Base-by-base conservation (phyloP, 2,797 vertebrate species). In the Cetoscarus ocellatus region DNA sequence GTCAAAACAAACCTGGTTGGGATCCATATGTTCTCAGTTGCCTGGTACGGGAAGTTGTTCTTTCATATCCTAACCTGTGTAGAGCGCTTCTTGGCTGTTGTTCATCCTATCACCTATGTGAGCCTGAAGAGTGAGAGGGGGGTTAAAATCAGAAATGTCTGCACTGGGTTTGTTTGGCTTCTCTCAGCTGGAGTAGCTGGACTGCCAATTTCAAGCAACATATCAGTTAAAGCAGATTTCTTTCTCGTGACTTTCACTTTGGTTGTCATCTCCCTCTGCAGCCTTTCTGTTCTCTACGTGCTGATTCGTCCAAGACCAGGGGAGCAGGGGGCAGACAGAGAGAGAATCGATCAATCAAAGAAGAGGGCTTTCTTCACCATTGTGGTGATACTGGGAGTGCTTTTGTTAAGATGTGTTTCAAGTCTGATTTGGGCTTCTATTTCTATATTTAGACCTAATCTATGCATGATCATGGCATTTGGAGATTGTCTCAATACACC, bases 81-180 rank as follows among this genome's bases (percentile, higher is more conserved):
- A 18, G 77, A 87, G 11, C 71, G 15, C 47, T 84, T 82, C 70
- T 39, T 86, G 54, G 81, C 81, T 35, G 81, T 72, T 0, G 57
- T 75, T 45, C 70, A 77, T 44, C 81, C 84, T 35, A 6, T 84
- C 53, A 70, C 44, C 8, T 86, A 81, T 36, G 34, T 69, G 1
- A 19, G 45, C 5, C 63, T 83, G 59, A 77, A n/a, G 17, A 38
- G 45, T 8, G 3, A 36, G 42, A 54, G 67, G 13, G 59, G 73
- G 10, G 19, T 77, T 70, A 57, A 54, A 15, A 50, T 80, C 60
- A 77, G 77, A 58, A 69, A 68, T 7, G 5, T 76, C 8, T 35
- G 10, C 63, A 54, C 50, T 8, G 40, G 18, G 13, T 71, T 45
- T 10, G n/a, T 56, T 17, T 79, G 81, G 77, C 7, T 79, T 43